These are phyloP conservation scores for Penaeus indicus DNA, from an alignment of 1,140 invertebrate species.

Conservation along the genomic window DNA sequence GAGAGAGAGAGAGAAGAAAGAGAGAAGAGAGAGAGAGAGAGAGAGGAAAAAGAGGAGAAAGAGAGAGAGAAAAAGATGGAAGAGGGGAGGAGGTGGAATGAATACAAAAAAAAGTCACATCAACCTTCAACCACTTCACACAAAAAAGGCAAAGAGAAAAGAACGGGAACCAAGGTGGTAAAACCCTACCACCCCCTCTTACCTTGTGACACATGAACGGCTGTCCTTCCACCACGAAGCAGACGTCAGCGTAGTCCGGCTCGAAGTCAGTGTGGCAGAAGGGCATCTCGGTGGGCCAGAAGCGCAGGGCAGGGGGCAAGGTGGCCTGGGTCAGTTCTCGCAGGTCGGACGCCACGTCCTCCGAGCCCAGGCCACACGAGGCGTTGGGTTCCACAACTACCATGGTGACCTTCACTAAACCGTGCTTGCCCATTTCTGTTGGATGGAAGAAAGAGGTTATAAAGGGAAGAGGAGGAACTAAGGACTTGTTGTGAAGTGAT, in stretches of 20 bases:
- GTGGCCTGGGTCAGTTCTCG: slow-evolving; percentile 71
- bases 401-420: slow-evolving; percentile 38
- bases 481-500: too few relatives aligned
- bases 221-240: slow-evolving; percentile 71
- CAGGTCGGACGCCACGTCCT: slow-evolving; percentile 70
- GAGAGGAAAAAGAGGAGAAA: too few relatives aligned
- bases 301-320: slow-evolving; percentile 70
- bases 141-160: too few relatives aligned
- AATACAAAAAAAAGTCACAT: too few relatives aligned
- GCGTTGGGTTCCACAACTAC: slow-evolving; percentile 48
- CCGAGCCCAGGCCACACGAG: slow-evolving; percentile 54
- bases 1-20: too few relatives aligned
- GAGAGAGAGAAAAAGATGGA: too few relatives aligned
- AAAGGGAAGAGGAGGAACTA: too few relatives aligned
- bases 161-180: too few relatives aligned
- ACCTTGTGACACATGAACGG: slow-evolving; percentile 74
- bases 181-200: not conserved
- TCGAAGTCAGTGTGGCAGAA: slow-evolving; percentile 69
- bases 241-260: slow-evolving; percentile 70
- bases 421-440: slow-evolving; percentile 49
- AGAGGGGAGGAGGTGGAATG: too few relatives aligned
- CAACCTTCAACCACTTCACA: too few relatives aligned
- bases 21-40: too few relatives aligned
- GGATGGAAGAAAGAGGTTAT: not conserved
- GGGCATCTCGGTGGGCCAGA: slow-evolving; percentile 69